Percentiles rank a stretch among this genome's conserved stretches.
Conservation (phyloP, 2,113 vertebrate genomes). For the Tretioscincus oriximinensis region DNA sequence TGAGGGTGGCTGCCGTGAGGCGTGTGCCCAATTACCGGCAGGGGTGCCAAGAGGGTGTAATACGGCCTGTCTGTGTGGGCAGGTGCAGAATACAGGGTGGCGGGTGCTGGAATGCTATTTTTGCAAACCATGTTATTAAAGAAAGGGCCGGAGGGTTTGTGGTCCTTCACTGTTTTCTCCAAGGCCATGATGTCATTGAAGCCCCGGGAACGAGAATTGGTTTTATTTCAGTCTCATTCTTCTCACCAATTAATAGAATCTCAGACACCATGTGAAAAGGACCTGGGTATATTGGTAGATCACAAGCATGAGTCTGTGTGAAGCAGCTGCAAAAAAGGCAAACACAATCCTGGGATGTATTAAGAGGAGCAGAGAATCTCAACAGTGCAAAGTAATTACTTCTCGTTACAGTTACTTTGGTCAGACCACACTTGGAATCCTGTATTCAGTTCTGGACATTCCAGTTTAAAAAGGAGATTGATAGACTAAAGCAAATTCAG, state of each 20-base stretch:
- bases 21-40: conserved; percentile 60
- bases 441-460: too few species aligned
- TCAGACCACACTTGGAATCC: too few species aligned
- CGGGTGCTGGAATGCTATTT: conserved; percentile 72
- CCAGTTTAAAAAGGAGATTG: too few species aligned
- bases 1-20: conserved; percentile 61
- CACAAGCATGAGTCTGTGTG: too few species aligned
- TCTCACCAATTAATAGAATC: not conserved
- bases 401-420: too few species aligned
- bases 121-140: conserved; percentile 77
- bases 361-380: too few species aligned
- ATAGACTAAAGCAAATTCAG: too few species aligned
- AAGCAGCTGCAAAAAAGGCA: too few species aligned
- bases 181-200: conserved; percentile 44
- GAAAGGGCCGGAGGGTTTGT: conserved; percentile 75
- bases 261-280: too few species aligned
- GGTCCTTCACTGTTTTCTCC: conserved; percentile 70
- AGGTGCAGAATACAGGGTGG: conserved; percentile 75
- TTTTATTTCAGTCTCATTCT: conserved; percentile 3
- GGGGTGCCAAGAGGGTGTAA: conserved; percentile 82
- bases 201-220: conserved; percentile 18
- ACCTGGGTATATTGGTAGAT: too few species aligned
- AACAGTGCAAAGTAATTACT: too few species aligned
- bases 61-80: conserved; percentile 74
- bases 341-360: too few species aligned